Conservation (phyloP, 2,113 vertebrate species). For the Oostethus manadensis region DNA sequence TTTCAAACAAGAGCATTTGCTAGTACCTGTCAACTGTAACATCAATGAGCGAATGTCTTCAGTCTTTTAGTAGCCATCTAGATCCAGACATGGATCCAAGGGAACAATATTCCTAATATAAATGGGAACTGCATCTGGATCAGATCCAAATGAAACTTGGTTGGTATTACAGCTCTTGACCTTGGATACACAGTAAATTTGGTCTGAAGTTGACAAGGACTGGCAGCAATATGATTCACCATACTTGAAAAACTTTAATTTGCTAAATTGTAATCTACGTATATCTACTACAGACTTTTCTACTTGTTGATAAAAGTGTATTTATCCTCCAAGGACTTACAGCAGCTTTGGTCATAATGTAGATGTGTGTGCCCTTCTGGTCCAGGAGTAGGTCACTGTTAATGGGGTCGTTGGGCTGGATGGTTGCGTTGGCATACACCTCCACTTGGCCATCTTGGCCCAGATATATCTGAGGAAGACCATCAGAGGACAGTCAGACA, state of each 20-base stretch:
- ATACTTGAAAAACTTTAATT: too few relatives aligned
- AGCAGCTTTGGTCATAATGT: slow-evolving; percentile 84
- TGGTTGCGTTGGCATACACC: slow-evolving; percentile 70
- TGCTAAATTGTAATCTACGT: too few relatives aligned
- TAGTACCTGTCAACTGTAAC: background rate
- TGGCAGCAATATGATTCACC: too few relatives aligned
- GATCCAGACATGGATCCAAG: background rate
- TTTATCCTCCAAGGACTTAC: slow-evolving; percentile 59
- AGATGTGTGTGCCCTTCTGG: slow-evolving; percentile 77
- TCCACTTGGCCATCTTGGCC: slow-evolving; percentile 69
- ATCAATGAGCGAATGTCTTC: background rate
- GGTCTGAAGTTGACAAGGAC: background rate
- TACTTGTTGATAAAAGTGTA: background rate
- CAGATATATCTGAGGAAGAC: slow-evolving; percentile 78
- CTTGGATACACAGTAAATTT: background rate
- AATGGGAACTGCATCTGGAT: background rate
- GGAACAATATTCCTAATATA: background rate
- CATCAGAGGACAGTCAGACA: background rate
- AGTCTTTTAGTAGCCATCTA: background rate
- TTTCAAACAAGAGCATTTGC: background rate
- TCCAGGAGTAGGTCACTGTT: slow-evolving; percentile 85
- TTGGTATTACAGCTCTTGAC: background rate
- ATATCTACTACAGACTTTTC: background rate
- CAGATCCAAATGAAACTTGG: background rate
- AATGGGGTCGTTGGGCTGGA: slow-evolving; percentile 79